These are phyloP conservation scores for Rattus rattus DNA, from an alignment of 2,113 vertebrate genomes.

Conservation along the genomic window DNA sequence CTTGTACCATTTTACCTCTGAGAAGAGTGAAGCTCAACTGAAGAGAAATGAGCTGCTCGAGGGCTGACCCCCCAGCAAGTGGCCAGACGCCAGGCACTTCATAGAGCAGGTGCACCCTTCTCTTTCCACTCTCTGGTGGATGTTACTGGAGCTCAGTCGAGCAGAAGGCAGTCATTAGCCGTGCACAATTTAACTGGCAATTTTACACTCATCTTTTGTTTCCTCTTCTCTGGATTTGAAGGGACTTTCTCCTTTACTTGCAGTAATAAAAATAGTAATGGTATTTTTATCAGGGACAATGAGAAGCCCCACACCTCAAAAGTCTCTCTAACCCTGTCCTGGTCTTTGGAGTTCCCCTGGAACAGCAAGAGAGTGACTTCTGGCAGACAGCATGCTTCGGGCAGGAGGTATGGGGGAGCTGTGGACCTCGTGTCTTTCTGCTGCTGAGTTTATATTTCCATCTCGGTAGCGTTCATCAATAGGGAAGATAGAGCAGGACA, in stretches of 20 bases:
- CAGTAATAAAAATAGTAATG: slow-evolving; percentile 47
- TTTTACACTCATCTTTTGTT: neutral
- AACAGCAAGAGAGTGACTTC: neutral
- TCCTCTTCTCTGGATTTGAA: slow-evolving; percentile 55
- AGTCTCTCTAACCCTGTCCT: neutral
- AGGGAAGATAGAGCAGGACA: neutral
- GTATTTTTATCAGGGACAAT: slow-evolving; percentile 37
- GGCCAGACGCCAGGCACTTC: neutral
- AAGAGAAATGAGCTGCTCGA: neutral
- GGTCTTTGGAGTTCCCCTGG: neutral
- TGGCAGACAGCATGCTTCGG: neutral
- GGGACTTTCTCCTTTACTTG: slow-evolving; percentile 13
- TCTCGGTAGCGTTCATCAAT: neutral
- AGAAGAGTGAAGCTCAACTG: neutral
- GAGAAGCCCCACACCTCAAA: neutral
- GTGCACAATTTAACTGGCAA: neutral
- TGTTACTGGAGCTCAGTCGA: neutral
- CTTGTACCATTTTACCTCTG: neutral
- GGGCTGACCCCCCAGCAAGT: neutral
- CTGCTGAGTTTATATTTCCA: neutral
- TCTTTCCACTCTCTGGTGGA: neutral
- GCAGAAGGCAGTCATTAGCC: neutral
- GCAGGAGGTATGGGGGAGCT: neutral
- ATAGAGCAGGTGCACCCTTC: neutral
- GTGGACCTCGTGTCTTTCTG: neutral